A percentile compares a stretch with the other conserved stretches of the same genome.
phyloP scores from a whole-genome alignment of 2,797 vertebrate species.

The Micromesistius poutassou region DNA sequence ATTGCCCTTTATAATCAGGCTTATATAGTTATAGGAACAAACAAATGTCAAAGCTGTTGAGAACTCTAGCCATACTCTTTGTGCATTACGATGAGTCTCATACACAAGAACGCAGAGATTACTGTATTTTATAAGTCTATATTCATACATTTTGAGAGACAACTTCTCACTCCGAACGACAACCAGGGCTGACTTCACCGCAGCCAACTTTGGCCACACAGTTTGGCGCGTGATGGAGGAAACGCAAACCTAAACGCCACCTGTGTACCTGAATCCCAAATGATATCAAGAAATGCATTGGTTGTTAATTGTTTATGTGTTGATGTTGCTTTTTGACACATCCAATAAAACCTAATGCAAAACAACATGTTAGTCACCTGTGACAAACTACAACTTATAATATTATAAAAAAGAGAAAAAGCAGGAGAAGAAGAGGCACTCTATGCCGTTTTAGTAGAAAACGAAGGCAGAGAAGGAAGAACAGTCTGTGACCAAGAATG shows the following conservation, averaged over 20 bases:
- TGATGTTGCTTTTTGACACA: slow-evolving; percentile 1
- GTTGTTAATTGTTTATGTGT: not conserved
- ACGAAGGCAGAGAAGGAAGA: slow-evolving; percentile 75
- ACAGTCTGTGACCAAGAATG: slow-evolving; percentile 89
- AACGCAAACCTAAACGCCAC: not conserved
- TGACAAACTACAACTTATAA: not conserved
- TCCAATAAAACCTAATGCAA: not conserved
- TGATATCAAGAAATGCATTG: not conserved
- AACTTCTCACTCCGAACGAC: no score
- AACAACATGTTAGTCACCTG: not conserved
- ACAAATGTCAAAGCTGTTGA: no score
- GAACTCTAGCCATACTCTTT: no score
- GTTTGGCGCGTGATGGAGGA: no score
- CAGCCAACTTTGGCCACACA: no score
- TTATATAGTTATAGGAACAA: no score
- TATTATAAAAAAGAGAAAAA: slow-evolving; percentile 28
- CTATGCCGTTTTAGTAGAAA: slow-evolving; percentile 76
- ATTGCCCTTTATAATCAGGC: no score
- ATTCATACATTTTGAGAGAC: no score
- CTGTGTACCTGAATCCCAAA: slow-evolving; percentile 1
- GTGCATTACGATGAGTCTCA: no score
- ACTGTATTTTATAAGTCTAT: no score
- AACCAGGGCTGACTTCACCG: no score
- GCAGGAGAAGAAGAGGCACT: slow-evolving; percentile 64
- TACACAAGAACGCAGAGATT: no score